phyloP scores from a whole-genome alignment of 2,888 invertebrate species.

The Salpingus planirostris region DNA sequence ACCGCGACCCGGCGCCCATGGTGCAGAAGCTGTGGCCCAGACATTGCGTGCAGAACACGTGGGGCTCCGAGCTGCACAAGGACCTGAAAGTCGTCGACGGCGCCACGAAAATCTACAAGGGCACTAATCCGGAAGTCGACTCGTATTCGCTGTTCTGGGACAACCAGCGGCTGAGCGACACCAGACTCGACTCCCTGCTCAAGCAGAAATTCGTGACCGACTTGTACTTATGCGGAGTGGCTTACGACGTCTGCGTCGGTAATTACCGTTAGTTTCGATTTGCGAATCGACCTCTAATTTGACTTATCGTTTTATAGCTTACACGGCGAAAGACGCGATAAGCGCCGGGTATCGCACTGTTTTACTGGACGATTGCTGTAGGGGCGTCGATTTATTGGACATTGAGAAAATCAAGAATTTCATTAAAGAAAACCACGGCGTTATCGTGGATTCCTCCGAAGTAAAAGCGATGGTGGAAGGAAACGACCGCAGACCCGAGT shows the following conservation, averaged over 20 bases:
- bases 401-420: slow-evolving; percentile 72
- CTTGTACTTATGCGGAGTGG: slow-evolving; percentile 87
- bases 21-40: slow-evolving; percentile 88
- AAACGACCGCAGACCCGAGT: slow-evolving; percentile 72
- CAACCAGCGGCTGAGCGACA: slow-evolving; percentile 81
- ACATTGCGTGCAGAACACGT: slow-evolving; percentile 90
- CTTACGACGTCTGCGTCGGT: slow-evolving; percentile 91
- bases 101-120: slow-evolving; percentile 76
- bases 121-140: slow-evolving; percentile 87
- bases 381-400: slow-evolving; percentile 78
- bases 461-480: slow-evolving; percentile 79
- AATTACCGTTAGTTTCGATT: slow-evolving; percentile 32
- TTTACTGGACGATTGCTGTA: slow-evolving; percentile 79
- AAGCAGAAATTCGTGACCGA: slow-evolving; percentile 73
- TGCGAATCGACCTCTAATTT: too few species aligned
- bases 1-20: slow-evolving; percentile 71
- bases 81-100: slow-evolving; percentile 74
- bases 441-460: slow-evolving; percentile 68
- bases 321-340: slow-evolving; percentile 77
- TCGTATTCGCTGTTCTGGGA: slow-evolving; percentile 98
- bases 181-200: slow-evolving; percentile 70
- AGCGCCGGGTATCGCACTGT: slow-evolving; percentile 82
- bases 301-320: slow-evolving; percentile 55
- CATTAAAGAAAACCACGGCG: slow-evolving; percentile 63
- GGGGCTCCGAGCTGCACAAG: slow-evolving; percentile 87